Evolutionary conservation across 1,140 invertebrate species (phyloP).

Genomic region (Coptotermes formosanus): DNA sequence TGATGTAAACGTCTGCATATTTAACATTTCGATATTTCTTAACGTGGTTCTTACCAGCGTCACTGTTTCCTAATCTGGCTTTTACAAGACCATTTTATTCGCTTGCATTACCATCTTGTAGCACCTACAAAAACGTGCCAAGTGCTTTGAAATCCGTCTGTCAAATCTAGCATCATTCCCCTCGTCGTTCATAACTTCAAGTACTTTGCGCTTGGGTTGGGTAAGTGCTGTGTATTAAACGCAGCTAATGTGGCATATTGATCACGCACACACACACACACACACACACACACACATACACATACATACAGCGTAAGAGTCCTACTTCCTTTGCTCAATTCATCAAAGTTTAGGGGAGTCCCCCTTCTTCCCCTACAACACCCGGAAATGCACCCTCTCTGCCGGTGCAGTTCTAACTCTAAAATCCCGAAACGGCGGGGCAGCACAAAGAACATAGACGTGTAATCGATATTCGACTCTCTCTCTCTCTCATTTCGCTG

Average conservation of each 20-base stretch:
- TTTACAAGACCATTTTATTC: too few relatives aligned
- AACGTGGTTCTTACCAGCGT: too few relatives aligned
- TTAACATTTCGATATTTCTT: too few relatives aligned
- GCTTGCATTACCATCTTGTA: too few relatives aligned
- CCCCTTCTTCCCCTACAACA: not conserved
- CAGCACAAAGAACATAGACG: not conserved
- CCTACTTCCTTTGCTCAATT: not conserved
- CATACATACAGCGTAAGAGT: not conserved
- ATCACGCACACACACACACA: not conserved
- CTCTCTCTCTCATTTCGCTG: not conserved
- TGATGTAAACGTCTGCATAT: too few relatives aligned
- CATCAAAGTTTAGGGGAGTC: not conserved
- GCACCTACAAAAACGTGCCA: not conserved
- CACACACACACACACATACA: not conserved
- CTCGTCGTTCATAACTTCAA: not conserved
- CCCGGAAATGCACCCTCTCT: not conserved
- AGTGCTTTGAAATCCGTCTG: not conserved
- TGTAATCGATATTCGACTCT: not conserved
- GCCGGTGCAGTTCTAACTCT: not conserved
- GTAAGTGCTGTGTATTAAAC: not conserved
- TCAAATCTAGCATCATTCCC: not conserved
- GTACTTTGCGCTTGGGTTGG: not conserved
- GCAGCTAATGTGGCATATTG: not conserved
- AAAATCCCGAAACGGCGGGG: not conserved
- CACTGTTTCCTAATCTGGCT: too few relatives aligned